phyloP scores from a whole-genome alignment of 1,140 invertebrate genomes.

The Magallana ariakensis region DNA sequence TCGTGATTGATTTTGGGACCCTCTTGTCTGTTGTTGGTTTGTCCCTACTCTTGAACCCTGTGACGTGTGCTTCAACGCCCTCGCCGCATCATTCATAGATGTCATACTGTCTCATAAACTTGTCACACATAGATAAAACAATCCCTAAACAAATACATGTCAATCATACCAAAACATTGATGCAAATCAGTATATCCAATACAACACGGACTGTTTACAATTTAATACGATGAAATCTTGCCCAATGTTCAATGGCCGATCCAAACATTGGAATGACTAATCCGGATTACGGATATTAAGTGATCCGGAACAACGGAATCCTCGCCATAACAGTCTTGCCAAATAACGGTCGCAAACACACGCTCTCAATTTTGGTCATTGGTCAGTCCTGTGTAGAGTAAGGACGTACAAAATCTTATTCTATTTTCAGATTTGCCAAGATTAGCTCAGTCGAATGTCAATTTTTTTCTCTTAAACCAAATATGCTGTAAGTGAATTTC shows the following conservation, averaged over 20 bases:
- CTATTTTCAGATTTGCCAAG: too few relatives aligned
- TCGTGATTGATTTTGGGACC: background rate
- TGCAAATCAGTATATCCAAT: background rate
- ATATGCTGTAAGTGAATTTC: too few relatives aligned
- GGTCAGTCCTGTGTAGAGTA: too few relatives aligned
- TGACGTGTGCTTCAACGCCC: constrained; percentile 3
- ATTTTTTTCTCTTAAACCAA: too few relatives aligned
- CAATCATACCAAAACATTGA: background rate
- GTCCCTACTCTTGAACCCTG: constrained; percentile 5
- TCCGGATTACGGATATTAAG: constrained; percentile 8
- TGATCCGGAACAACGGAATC: background rate
- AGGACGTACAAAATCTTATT: too few relatives aligned
- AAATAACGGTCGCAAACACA: constrained; percentile 16
- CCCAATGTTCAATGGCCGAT: background rate
- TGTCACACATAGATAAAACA: background rate
- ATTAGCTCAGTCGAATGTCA: too few relatives aligned
- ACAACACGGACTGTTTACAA: background rate
- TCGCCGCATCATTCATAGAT: constrained; percentile 8
- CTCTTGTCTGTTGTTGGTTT: constrained; percentile 16
- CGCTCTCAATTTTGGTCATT: too few relatives aligned
- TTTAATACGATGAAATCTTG: background rate
- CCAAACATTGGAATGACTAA: background rate
- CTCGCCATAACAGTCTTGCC: background rate
- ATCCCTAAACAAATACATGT: too few relatives aligned
- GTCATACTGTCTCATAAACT: background rate